Percentiles rank a stretch among this genome's conserved stretches.
Evolutionary conservation across 2,797 vertebrate species (phyloP).

Genomic region (Poecile montanus): DNA sequence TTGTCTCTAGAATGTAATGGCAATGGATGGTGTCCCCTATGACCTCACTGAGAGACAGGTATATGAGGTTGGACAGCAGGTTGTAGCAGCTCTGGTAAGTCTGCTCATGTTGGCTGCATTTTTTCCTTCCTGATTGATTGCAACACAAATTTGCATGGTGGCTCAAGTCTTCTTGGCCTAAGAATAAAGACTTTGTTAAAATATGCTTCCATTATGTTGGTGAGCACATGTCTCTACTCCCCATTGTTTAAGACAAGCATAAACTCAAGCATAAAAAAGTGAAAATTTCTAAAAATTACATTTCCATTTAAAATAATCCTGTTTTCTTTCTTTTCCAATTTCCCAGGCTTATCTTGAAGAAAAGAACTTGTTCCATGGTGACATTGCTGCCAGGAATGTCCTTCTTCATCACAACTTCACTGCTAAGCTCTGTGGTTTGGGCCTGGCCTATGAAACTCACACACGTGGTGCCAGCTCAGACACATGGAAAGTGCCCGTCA

Average conservation of each 20-base stretch:
- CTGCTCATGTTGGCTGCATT: neutral
- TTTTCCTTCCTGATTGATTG: neutral
- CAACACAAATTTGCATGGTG: neutral
- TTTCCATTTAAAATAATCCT: neutral
- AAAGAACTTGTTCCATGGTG: slow-evolving; percentile 87
- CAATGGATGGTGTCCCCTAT: slow-evolving; percentile 76
- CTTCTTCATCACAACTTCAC: slow-evolving; percentile 83
- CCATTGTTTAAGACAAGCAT: neutral
- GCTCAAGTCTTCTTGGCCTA: neutral
- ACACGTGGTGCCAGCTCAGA: slow-evolving; percentile 47
- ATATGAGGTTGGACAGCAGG: slow-evolving; percentile 87
- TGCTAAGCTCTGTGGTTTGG: slow-evolving; percentile 87
- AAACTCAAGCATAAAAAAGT: neutral
- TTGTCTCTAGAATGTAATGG: slow-evolving; percentile 79
- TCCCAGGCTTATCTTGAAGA: slow-evolving; percentile 87
- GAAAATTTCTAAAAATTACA: neutral
- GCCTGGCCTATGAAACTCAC: slow-evolving; percentile 81
- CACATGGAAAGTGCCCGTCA: slow-evolving; percentile 70
- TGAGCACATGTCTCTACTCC: neutral
- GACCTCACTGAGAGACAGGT: slow-evolving; percentile 90
- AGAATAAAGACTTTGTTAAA: neutral
- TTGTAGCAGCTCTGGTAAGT: slow-evolving; percentile 90
- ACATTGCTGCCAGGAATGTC: slow-evolving; percentile 87
- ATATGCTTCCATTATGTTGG: neutral
- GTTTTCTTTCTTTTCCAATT: neutral